Percentiles rank a stretch among this genome's conserved stretches.
Evolutionary conservation across 2,113 vertebrate genomes (phyloP).

Genomic region (Syrmaticus mikado): DNA sequence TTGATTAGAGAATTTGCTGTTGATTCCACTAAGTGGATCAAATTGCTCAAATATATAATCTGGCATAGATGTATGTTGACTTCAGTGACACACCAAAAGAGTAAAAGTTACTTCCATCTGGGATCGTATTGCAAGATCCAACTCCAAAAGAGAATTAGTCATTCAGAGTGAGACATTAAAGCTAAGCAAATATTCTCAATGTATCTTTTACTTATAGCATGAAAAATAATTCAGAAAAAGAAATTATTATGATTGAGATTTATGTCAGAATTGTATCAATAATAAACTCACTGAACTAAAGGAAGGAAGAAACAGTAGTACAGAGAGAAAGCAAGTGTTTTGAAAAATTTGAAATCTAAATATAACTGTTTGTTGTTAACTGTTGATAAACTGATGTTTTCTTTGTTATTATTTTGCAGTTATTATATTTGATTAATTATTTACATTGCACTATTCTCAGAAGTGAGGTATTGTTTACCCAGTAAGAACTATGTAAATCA

Average conservation of each 20-base stretch:
- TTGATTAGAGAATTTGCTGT: not conserved
- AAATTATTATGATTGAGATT: not conserved
- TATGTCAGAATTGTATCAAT: not conserved
- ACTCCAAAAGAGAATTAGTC: not conserved
- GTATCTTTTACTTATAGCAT: not conserved
- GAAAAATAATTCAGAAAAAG: not conserved
- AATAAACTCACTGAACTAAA: not conserved
- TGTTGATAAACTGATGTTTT: constrained; percentile 9
- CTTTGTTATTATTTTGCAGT: constrained; percentile 32
- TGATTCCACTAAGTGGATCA: not conserved
- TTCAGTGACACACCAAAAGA: not conserved
- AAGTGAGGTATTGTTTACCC: constrained; percentile 53
- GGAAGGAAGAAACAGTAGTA: not conserved
- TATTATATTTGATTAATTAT: constrained; percentile 65
- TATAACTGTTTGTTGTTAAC: not conserved
- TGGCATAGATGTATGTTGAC: accelerated
- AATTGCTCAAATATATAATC: not conserved
- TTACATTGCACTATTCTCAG: constrained; percentile 37
- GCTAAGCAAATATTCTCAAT: not conserved
- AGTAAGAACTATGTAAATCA: constrained; percentile 66
- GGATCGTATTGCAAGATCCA: not conserved
- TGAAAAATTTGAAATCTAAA: not conserved
- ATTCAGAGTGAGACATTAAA: not conserved
- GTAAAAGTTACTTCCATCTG: not conserved
- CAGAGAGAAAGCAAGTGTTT: not conserved